Evolutionary conservation across 2,797 vertebrate species (phyloP).

Genomic region (Calcarius lapponicus): DNA sequence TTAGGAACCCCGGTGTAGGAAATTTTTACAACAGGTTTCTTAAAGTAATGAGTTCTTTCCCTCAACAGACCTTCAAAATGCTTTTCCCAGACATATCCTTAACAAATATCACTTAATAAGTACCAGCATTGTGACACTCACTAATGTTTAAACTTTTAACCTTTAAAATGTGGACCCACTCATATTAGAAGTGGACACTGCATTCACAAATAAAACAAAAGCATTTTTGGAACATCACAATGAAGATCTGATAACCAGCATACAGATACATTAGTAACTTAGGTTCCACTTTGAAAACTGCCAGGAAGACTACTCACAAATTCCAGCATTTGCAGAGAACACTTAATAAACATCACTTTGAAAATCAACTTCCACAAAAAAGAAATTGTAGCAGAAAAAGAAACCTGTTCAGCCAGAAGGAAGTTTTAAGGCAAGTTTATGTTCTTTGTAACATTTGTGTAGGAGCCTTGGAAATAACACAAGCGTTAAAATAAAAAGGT

Average conservation of each 20-base stretch:
- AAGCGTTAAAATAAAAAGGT: not conserved
- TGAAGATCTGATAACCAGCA: not conserved
- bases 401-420: not conserved
- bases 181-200: not conserved
- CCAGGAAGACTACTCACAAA: not conserved
- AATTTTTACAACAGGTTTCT: not conserved
- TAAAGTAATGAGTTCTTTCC: not conserved
- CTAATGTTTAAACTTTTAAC: not conserved
- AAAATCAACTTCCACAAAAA: not conserved
- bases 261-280: not conserved
- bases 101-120: not conserved
- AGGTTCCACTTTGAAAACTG: not conserved
- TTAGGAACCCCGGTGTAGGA: not conserved
- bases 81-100: not conserved
- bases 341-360: not conserved
- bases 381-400: not conserved
- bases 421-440: not conserved
- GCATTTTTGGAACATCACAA: not conserved
- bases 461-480: not conserved
- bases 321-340: not conserved
- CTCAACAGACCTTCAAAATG: not conserved
- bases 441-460: not conserved
- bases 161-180: not conserved
- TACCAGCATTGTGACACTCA: not conserved
- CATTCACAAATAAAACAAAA: not conserved